Conservation (phyloP, 2,113 vertebrate genomes). For the Myrmophylax atrothorax region DNA sequence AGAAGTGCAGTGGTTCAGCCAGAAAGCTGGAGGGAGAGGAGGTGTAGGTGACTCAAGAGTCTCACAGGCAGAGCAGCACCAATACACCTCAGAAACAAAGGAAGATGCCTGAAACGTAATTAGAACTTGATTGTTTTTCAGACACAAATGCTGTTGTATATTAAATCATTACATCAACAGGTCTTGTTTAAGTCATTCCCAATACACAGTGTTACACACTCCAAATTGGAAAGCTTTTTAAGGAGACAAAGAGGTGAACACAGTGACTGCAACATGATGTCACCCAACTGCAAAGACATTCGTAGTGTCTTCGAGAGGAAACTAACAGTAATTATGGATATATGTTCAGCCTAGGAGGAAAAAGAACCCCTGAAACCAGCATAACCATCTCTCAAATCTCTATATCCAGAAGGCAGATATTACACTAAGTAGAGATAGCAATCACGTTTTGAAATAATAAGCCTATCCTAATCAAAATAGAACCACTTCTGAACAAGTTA, state of each 20-base stretch:
- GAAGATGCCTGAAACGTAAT: not conserved
- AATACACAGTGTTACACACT: not conserved
- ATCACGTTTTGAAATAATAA: not conserved
- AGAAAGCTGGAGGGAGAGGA: not conserved
- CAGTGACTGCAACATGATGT: not conserved
- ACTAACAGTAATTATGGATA: not conserved
- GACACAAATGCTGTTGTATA: not conserved
- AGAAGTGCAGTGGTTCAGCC: not conserved
- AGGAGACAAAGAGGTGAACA: not conserved
- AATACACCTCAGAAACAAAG: not conserved
- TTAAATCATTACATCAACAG: not conserved
- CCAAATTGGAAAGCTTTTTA: not conserved
- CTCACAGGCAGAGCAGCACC: not conserved
- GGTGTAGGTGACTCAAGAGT: not conserved
- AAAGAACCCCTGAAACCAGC: not conserved
- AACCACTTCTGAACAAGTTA: not conserved
- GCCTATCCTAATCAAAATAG: not conserved
- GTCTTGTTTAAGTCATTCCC: not conserved
- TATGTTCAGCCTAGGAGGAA: not conserved
- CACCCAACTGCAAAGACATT: not conserved
- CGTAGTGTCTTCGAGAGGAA: not conserved
- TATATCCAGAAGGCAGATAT: not conserved
- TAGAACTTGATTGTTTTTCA: not conserved
- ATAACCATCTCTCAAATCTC: not conserved
- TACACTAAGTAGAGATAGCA: not conserved